Evolutionary conservation across 2,797 vertebrate species (phyloP).

Genomic region (Rhinogobio ventralis): DNA sequence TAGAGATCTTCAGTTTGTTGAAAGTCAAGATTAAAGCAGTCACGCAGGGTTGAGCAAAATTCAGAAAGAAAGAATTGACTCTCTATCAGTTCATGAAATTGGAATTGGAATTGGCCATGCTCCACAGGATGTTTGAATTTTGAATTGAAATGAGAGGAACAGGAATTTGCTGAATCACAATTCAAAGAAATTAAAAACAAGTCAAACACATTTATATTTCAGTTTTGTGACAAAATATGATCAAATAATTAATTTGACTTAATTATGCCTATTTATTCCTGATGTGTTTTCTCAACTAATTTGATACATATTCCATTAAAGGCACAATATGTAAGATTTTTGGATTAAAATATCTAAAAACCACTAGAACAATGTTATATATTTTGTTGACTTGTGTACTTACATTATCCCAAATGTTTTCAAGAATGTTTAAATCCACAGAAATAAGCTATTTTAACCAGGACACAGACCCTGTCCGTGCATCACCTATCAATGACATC

Average conservation of each 20-base stretch:
- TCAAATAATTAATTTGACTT: background rate
- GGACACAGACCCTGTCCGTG: no score
- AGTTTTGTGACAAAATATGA: no score
- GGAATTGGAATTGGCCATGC: background rate
- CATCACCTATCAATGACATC: no score
- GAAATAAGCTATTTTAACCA: no score
- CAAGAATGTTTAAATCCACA: no score
- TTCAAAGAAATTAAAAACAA: background rate
- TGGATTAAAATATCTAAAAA: no score
- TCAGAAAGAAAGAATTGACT: conserved; percentile 6
- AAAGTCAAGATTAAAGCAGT: background rate
- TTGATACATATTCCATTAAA: background rate
- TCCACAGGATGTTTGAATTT: background rate
- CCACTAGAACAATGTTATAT: no score
- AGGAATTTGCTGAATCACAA: conserved; percentile 6
- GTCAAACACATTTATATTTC: background rate
- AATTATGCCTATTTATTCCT: background rate
- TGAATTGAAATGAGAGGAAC: background rate
- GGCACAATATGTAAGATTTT: no score
- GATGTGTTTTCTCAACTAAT: background rate
- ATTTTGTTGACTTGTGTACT: no score
- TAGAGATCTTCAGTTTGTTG: background rate
- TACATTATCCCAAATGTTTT: no score
- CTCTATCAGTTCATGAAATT: background rate
- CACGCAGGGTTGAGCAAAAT: background rate